Conservation (phyloP, 2,113 vertebrate genomes). For the Ciconia boyciana region DNA sequence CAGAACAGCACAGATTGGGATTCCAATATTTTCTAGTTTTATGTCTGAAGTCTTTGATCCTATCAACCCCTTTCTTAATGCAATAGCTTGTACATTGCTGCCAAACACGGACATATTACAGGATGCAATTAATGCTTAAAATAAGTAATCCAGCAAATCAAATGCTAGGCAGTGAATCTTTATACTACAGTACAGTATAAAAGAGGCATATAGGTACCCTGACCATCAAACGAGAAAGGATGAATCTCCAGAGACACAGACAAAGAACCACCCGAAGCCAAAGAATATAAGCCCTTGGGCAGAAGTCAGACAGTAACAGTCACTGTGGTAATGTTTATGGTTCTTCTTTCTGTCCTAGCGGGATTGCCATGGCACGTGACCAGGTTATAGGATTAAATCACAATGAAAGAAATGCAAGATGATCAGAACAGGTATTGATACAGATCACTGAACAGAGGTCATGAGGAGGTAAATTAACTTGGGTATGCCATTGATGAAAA, state of each 20-base stretch:
- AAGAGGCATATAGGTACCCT: neutral
- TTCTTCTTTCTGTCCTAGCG: neutral
- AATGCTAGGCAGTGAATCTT: neutral
- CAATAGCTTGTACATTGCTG: neutral
- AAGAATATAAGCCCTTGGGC: neutral
- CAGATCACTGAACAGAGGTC: neutral
- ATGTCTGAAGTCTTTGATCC: neutral
- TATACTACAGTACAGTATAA: neutral
- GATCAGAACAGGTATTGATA: neutral
- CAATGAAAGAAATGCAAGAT: neutral
- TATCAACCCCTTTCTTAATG: neutral
- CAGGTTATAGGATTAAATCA: neutral
- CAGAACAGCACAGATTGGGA: neutral
- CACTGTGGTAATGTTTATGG: neutral
- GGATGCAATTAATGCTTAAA: neutral
- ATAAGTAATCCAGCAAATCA: neutral
- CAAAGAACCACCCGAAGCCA: fast-evolving
- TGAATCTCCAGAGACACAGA: neutral
- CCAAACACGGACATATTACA: neutral
- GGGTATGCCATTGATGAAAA: neutral
- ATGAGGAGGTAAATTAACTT: neutral
- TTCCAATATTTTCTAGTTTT: neutral
- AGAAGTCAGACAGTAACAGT: neutral
- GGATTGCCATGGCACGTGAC: neutral
- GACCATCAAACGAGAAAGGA: neutral